Base-by-base conservation (phyloP, 2,113 vertebrate species). In the Acinonyx jubatus region DNA sequence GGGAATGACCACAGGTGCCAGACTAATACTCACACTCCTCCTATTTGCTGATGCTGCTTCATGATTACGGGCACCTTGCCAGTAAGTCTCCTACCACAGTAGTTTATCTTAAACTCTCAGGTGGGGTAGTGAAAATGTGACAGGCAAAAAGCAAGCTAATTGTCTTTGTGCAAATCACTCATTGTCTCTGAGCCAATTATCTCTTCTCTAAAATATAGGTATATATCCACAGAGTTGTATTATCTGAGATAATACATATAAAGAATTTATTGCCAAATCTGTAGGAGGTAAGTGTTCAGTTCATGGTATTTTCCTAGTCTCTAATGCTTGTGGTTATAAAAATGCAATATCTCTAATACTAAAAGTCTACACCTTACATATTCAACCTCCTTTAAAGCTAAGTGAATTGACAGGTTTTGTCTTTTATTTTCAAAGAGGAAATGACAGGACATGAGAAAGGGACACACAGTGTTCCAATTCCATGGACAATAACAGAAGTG, bases 351-450 rank as follows among this genome's bases (percentile, higher is more conserved):
- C 2, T 21, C 18, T 23, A 38, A 41, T 48, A 13, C 71, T 61
- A 12, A 50, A 93, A 23, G 57, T 57, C 76, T 48, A 41, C 7
- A 13, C 50, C 33, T 63, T 31, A 25, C 23, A 0, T 41, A 45
- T 73, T 4, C 5, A 29, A 73, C 45, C 6, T 16, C 16, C 9
- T 66, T 65, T 79, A 11, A 33, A 19, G 52, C 36, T 25, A 66
- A 96, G 38, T 50, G 66, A 68, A 66, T n/a, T 18, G 4, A 29
- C 38, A 18, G 1, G 2, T 68, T 88, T 69, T 45, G 19, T 50
- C 86, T 93, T 88, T n/a, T 74, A 31, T 18, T 74, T 89, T 80
- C 90, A 18, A 65, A 82, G 19, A 92, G 27, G 11, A 38, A 38
- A 16, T 12, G 4, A 48, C 68, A 89, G 18, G n/a, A 63, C 25